These are phyloP conservation scores for Xyliphius kryptos DNA, from an alignment of 2,113 vertebrate species.

Conservation along the genomic window DNA sequence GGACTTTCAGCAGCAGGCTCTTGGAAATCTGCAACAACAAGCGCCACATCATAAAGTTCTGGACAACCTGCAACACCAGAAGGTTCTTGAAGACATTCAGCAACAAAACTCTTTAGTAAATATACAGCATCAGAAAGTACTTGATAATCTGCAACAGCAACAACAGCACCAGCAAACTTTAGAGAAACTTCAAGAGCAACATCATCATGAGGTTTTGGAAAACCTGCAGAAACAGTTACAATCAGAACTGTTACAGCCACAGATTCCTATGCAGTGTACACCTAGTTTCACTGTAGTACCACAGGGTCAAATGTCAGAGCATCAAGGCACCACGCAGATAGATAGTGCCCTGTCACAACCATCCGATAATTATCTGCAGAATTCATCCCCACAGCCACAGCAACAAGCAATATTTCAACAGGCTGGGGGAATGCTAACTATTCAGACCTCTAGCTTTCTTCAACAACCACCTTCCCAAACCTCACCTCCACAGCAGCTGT, in stretches of 20 bases:
- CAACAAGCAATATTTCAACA: conserved; percentile 82
- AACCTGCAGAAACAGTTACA: conserved; percentile 70
- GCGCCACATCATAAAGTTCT: conserved; percentile 57
- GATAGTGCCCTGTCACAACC: conserved; percentile 59
- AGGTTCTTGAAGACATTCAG: conserved; percentile 53
- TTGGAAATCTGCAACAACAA: conserved; percentile 46
- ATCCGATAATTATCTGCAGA: conserved; percentile 45
- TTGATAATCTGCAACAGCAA: conserved; percentile 67
- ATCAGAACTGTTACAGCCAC: conserved; percentile 77
- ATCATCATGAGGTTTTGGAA: conserved; percentile 73
- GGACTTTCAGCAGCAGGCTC: conserved; percentile 49
- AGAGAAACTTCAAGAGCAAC: conserved; percentile 60
- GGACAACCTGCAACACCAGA: conserved; percentile 58
- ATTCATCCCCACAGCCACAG: conserved; percentile 51
- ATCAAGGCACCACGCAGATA: conserved; percentile 57
- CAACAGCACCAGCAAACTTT: conserved; percentile 64
- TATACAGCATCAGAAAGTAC: conserved; percentile 64
- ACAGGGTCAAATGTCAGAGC: conserved; percentile 61
- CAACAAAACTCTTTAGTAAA: conserved; percentile 59
- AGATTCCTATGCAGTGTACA: conserved; percentile 82
- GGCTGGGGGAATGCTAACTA: conserved; percentile 80
- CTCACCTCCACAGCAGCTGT: conserved; percentile 77
- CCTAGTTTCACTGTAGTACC: conserved; percentile 65
- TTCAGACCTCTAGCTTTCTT: conserved; percentile 82
- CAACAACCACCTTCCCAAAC: conserved; percentile 74